Evolutionary conservation across 92 coral and sea anemone species (phyloP).

Genomic region (Phenganax subtilis): DNA sequence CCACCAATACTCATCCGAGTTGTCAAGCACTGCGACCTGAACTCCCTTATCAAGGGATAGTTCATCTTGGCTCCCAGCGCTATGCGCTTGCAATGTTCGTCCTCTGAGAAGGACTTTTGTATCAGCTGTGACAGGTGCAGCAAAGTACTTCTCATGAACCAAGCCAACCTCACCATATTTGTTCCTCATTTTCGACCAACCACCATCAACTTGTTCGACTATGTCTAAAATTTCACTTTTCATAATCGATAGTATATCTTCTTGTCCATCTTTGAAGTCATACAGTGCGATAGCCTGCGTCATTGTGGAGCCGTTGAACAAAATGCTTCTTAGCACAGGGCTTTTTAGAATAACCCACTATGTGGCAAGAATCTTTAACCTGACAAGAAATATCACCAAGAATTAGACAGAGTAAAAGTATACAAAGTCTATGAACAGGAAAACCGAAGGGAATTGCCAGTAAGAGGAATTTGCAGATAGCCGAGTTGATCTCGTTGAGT

Average conservation of each 20-base stretch:
- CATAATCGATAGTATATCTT: background rate
- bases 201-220: background rate
- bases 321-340: too few species aligned
- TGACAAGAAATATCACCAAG: too few species aligned
- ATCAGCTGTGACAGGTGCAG: constrained; percentile 14
- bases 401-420: too few species aligned
- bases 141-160: constrained; percentile 5
- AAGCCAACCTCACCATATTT: constrained; percentile 13
- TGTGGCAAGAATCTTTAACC: too few species aligned
- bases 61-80: background rate
- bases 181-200: constrained; percentile 22
- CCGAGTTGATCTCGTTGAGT: too few species aligned
- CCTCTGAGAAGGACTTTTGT: constrained; percentile 8
- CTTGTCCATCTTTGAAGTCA: constrained; percentile 2
- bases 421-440: too few species aligned
- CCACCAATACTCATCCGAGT: constrained; percentile 22
- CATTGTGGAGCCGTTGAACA: background rate
- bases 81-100: background rate
- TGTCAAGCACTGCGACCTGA: constrained; percentile 28
- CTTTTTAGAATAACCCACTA: too few species aligned
- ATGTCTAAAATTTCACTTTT: constrained; percentile 28
- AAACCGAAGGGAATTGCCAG: too few species aligned
- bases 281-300: constrained; percentile 9
- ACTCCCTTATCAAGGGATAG: background rate
- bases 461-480: too few species aligned